These are phyloP conservation scores for Apamea crenata DNA, from an alignment of 2,888 invertebrate species.

Conservation along the genomic window DNA sequence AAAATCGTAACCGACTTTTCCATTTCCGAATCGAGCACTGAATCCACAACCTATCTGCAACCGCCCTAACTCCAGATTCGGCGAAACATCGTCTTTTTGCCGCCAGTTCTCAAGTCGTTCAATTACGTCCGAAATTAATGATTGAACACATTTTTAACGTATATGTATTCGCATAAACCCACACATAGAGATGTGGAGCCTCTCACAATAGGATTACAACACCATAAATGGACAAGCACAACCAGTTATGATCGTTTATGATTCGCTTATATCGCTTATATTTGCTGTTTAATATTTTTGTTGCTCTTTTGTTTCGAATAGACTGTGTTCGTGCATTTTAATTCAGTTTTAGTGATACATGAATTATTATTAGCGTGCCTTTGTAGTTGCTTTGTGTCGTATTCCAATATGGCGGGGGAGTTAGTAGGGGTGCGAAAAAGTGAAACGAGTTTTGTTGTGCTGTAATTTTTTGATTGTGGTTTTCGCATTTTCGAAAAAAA, in stretches of 20 bases:
- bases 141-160: conserved; percentile 87
- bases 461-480: conserved; percentile 2
- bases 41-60: conserved; percentile 31
- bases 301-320: conserved; percentile 84
- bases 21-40: background rate
- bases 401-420: conserved; percentile 26
- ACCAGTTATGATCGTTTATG: conserved; percentile 88
- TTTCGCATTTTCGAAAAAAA: background rate
- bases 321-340: conserved; percentile 88
- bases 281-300: conserved; percentile 80
- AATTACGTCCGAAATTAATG: conserved; percentile 89
- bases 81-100: conserved; percentile 86
- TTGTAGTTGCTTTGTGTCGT: conserved; percentile 23
- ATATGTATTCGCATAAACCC: conserved; percentile 73
- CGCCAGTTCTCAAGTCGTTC: conserved; percentile 83
- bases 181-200: conserved; percentile 63
- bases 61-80: conserved; percentile 73
- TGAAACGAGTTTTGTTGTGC: background rate
- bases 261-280: conserved; percentile 79
- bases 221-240: conserved; percentile 85
- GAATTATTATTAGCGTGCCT: conserved; percentile 45
- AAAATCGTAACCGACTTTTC: conserved; percentile 8
- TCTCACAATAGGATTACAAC: conserved; percentile 88
- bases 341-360: conserved; percentile 81
- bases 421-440: conserved; percentile 16